Base-by-base conservation (phyloP, 1,140 invertebrate species). In the Temnothorax curvispinosus region DNA sequence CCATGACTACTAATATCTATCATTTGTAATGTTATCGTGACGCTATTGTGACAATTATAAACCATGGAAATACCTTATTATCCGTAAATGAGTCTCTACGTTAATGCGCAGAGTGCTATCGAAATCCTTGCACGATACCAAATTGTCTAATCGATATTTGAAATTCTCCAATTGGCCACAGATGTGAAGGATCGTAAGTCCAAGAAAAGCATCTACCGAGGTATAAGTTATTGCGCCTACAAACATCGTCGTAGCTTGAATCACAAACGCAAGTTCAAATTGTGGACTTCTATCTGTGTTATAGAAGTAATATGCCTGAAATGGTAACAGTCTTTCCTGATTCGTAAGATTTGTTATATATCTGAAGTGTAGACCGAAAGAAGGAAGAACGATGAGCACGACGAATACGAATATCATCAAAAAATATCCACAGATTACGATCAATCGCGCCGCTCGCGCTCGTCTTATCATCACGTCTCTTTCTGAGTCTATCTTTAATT, bases 101-200 rank as follows among this genome's bases (percentile, higher is more conserved):
- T 38, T 50, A 8, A 52, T n/a, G 15, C 7, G 13, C 32, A 87
- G 13, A 35, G 21, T 6, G 1, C 7, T 8, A 58, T 72, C 21
- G 9, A 47, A 87, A 32, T 35, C 21, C 3, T 71, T 38, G 8
- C 27, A 58, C 0, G 56, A n/a, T 1, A n/a, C 27, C 3, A 80
- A 50, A 3, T 27, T 47, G 8, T n/a, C 21, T 0, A 87, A 13
- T 38, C 38, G 85, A 11, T 50, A 9, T 41, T 18, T 58, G 1
- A 87, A 69, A 32, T 80, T 88, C 9, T 87, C 56, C 18, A 88
- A n/a, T 38, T 88, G 85, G 0, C 56, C 65, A 3, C 56, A 64
- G 35, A 87, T 80, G 11, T 81, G 74, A 32, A 88, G 27, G 1
- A 88, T 54, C 3, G 50, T 1, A 0, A 80, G 4, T 32, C 47